Evolutionary conservation across 2,797 vertebrate species (phyloP).

Genomic region (Microtus californicus): DNA sequence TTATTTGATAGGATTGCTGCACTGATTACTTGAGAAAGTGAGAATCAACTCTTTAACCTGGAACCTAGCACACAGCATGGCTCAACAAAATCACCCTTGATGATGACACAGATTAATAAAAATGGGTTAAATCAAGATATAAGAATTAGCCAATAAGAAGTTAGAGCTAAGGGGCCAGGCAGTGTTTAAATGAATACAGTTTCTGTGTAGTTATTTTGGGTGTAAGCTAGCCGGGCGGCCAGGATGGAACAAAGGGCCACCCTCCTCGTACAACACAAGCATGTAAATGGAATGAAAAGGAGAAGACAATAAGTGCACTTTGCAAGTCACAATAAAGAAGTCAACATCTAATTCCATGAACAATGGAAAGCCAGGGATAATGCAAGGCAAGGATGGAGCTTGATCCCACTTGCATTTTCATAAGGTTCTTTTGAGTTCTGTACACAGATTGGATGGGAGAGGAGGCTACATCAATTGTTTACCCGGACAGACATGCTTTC

Average conservation of each 20-base stretch:
- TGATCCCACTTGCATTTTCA: neutral
- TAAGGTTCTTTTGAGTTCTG: neutral
- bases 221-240: no score
- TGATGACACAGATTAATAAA: no score
- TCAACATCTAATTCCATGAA: neutral
- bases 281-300: neutral
- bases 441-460: neutral
- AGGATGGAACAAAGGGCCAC: no score
- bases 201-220: no score
- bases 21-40: constrained; percentile 6
- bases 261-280: no score
- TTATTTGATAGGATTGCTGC: neutral
- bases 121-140: no score
- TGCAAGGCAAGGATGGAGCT: neutral
- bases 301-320: neutral
- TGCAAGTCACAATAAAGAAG: neutral
- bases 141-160: no score
- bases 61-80: neutral
- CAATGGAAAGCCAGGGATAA: neutral
- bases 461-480: neutral
- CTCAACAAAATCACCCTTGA: neutral
- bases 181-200: no score
- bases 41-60: neutral
- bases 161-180: no score
- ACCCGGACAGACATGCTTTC: neutral